These are phyloP conservation scores for Melieria omissa DNA, from an alignment of 2,888 invertebrate species.

Conservation along the genomic window DNA sequence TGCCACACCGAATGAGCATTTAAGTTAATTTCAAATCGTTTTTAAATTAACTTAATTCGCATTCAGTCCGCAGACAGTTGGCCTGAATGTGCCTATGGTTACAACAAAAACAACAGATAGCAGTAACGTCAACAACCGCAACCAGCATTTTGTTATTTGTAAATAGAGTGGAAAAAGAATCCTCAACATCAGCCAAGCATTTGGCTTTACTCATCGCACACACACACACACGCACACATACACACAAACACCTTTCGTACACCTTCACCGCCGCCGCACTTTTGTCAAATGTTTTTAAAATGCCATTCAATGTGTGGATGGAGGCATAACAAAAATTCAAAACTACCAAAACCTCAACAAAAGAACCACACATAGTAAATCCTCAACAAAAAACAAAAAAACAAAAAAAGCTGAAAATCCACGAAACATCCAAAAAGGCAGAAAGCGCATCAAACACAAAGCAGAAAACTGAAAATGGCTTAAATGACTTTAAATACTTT, in stretches of 20 bases:
- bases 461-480: slow-evolving; percentile 31
- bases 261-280: no score
- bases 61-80: slow-evolving; percentile 39
- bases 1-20: slow-evolving; percentile 46
- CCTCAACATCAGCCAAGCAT: no score
- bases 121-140: slow-evolving; percentile 14
- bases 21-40: slow-evolving; percentile 64
- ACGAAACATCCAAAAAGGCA: slow-evolving; percentile 5
- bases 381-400: no score
- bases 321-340: not conserved
- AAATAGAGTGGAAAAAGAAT: no score
- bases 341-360: not conserved
- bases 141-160: no score
- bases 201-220: not conserved
- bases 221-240: slow-evolving; percentile 16
- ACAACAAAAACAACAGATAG: slow-evolving; percentile 43
- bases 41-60: slow-evolving; percentile 65
- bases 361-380: not conserved
- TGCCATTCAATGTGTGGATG: not conserved
- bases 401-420: slow-evolving; percentile 21
- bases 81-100: slow-evolving; percentile 1
- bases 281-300: no score
- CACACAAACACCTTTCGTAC: not conserved
- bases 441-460: slow-evolving; percentile 5
- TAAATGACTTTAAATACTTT: slow-evolving; percentile 43